A percentile compares a stretch with the other conserved stretches of the same genome.
Evolutionary conservation across 2,113 vertebrate genomes (phyloP).

Genomic region (Ctenomys sociabilis): DNA sequence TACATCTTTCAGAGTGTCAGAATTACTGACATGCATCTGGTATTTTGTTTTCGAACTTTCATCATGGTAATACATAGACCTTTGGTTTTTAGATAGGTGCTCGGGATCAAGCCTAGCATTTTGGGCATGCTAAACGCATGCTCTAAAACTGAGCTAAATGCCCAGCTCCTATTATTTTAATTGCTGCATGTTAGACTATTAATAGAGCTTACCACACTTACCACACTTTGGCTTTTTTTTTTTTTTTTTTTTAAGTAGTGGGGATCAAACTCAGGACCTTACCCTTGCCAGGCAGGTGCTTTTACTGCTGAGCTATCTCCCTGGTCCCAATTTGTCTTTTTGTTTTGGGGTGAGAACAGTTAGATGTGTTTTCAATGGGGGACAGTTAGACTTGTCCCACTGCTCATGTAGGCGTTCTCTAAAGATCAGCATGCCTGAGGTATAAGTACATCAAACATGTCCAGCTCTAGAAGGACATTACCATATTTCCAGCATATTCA

Average conservation of each 20-base stretch:
- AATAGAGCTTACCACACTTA: not conserved
- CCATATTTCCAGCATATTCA: not conserved
- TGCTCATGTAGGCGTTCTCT: not conserved
- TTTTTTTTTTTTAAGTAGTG: not conserved
- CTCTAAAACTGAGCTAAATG: not conserved
- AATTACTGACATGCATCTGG: not conserved
- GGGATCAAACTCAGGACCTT: too few relatives aligned
- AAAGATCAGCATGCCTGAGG: not conserved
- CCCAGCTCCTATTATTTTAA: not conserved
- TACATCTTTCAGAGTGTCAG: not conserved
- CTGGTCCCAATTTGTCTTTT: not conserved
- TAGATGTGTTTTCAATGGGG: not conserved
- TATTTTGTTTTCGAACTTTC: constrained; percentile 3
- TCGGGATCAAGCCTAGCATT: not conserved
- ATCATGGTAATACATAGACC: too few relatives aligned
- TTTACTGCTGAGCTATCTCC: too few relatives aligned
- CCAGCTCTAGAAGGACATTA: not conserved
- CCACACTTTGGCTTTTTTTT: not conserved
- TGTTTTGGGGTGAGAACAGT: not conserved
- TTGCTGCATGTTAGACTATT: not conserved
- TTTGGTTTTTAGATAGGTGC: not conserved
- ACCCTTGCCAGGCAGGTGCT: too few relatives aligned
- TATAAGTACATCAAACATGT: not conserved
- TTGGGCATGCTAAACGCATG: not conserved
- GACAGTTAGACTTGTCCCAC: too few relatives aligned